A percentile compares a stretch with the other conserved stretches of the same genome.
Evolutionary conservation across 2,113 vertebrate genomes (phyloP).

Genomic region (Paratilapia polleni): DNA sequence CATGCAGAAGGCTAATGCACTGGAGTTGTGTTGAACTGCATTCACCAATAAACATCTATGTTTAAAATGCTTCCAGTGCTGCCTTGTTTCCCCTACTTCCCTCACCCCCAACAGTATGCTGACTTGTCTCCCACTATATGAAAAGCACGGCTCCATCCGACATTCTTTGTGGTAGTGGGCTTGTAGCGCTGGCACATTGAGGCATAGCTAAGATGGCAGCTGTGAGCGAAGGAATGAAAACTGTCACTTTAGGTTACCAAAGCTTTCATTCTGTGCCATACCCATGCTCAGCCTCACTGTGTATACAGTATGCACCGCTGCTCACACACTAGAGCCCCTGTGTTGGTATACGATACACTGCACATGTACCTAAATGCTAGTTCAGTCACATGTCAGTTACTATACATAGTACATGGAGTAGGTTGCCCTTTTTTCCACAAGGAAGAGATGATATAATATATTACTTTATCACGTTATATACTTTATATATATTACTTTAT

Average conservation of each 20-base stretch:
- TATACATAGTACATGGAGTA: slow-evolving; percentile 45
- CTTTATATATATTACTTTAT: not conserved
- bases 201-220: slow-evolving; percentile 75
- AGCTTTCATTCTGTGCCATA: slow-evolving; percentile 59
- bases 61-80: slow-evolving; percentile 24
- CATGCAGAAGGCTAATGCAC: slow-evolving; percentile 2
- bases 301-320: slow-evolving; percentile 4
- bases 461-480: not conserved
- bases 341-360: slow-evolving; percentile 4
- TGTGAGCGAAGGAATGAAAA: slow-evolving; percentile 73
- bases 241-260: slow-evolving; percentile 74
- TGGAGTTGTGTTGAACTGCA: slow-evolving; percentile 13
- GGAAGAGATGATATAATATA: slow-evolving; percentile 28
- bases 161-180: slow-evolving; percentile 29
- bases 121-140: slow-evolving; percentile 23
- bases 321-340: slow-evolving; percentile 16
- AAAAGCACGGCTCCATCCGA: slow-evolving; percentile 42
- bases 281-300: slow-evolving; percentile 19
- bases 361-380: slow-evolving; percentile 6
- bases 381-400: slow-evolving; percentile 22
- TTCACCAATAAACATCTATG: slow-evolving; percentile 23
- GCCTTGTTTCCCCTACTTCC: not conserved
- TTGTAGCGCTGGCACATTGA: slow-evolving; percentile 45
- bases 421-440: slow-evolving; percentile 4
- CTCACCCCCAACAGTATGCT: not conserved